phyloP scores from a whole-genome alignment of 2,888 invertebrate genomes.

The Ectemnius cavifrons region DNA sequence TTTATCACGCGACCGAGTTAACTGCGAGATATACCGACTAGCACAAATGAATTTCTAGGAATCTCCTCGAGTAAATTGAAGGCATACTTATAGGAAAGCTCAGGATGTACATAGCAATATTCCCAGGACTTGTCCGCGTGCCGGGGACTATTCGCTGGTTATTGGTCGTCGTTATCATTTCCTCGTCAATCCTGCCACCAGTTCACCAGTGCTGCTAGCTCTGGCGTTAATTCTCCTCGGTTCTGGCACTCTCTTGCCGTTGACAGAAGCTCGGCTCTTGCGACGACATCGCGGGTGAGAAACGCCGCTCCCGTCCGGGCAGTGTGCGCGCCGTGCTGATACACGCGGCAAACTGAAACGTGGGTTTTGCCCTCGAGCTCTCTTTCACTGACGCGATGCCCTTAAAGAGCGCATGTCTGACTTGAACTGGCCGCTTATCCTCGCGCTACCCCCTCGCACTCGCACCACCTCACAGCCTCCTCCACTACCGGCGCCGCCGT shows the following conservation, averaged over 20 bases:
- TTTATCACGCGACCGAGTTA: too few relatives aligned
- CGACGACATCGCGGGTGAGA: constrained; percentile 21
- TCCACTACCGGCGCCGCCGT: constrained; percentile 1
- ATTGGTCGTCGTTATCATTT: not conserved
- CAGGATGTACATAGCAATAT: too few relatives aligned
- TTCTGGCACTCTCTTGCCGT: not conserved
- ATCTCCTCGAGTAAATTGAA: not conserved
- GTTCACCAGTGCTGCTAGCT: too few relatives aligned
- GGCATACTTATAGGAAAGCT: too few relatives aligned
- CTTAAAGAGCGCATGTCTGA: constrained; percentile 68
- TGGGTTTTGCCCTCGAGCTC: constrained; percentile 58
- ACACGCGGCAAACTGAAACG: constrained; percentile 69
- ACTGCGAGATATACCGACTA: too few relatives aligned
- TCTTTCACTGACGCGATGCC: constrained; percentile 54
- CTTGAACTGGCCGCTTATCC: constrained; percentile 55
- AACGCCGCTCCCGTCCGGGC: constrained; percentile 6
- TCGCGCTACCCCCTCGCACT: constrained; percentile 46
- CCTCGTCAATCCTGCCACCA: too few relatives aligned
- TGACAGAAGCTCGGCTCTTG: not conserved
- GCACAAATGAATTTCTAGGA: not conserved
- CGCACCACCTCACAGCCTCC: constrained; percentile 36
- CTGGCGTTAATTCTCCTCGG: not conserved
- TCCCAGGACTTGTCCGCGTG: too few relatives aligned
- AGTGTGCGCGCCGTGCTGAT: constrained; percentile 57
- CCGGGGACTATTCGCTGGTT: not conserved